phyloP scores from a whole-genome alignment of 2,888 invertebrate genomes.

The Eupithecia pulchellata region DNA sequence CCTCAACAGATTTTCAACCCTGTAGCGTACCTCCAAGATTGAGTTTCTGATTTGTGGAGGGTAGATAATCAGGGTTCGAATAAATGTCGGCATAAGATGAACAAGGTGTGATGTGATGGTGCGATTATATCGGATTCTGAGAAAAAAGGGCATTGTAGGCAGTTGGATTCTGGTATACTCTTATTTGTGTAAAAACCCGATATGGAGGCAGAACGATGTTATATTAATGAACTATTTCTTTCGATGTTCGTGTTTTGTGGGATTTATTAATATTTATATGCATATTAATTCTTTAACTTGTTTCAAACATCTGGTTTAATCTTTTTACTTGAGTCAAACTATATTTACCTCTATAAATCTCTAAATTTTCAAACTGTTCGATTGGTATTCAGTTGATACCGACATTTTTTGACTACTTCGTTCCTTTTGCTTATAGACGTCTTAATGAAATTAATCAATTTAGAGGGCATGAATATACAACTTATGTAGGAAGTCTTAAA shows the following conservation, averaged over 20 bases:
- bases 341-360: too few relatives aligned
- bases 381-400: background rate
- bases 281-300: background rate
- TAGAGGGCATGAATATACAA: too few relatives aligned
- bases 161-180: background rate
- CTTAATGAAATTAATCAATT: too few relatives aligned
- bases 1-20: slow-evolving; percentile 2
- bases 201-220: background rate
- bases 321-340: background rate
- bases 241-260: background rate
- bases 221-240: background rate
- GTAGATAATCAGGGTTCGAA: slow-evolving; percentile 17
- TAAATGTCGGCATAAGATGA: slow-evolving; percentile 12
- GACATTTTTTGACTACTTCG: background rate
- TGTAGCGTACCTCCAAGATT: background rate
- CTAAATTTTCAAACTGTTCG: too few relatives aligned
- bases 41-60: background rate
- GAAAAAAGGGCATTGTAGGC: background rate
- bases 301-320: too few relatives aligned
- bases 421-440: background rate
- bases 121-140: background rate
- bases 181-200: background rate
- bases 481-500: too few relatives aligned
- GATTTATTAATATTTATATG: background rate
- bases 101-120: slow-evolving; percentile 10